A percentile compares a stretch with the other conserved stretches of the same genome.
phyloP scores from a whole-genome alignment of 2,113 vertebrate species.

The Lasiurus borealis region DNA sequence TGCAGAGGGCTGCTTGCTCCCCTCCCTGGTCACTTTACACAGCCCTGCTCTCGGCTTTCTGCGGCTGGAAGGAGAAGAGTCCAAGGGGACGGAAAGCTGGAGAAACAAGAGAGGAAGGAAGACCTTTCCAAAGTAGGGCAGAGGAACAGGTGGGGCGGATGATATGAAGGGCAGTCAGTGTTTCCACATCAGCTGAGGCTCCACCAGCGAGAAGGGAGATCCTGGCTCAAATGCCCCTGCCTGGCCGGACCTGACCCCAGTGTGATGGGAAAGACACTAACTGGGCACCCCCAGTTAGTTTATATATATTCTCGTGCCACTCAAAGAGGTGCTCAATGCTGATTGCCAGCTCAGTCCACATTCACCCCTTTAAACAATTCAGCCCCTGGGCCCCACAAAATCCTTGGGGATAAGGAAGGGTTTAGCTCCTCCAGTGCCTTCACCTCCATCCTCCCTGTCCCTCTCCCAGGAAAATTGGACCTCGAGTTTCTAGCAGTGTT shows the following conservation, averaged over 20 bases:
- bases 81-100: not conserved
- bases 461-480: not conserved
- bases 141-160: not conserved
- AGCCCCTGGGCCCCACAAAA: not conserved
- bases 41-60: not conserved
- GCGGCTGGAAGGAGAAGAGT: not conserved
- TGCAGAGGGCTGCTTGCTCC: not conserved
- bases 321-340: not conserved
- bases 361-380: not conserved
- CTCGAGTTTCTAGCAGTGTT: not conserved
- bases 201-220: not conserved
- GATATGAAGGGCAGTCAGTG: slow-evolving; percentile 2
- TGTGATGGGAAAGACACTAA: not conserved
- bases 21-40: not conserved
- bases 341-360: not conserved
- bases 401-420: not conserved
- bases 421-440: not conserved
- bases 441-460: not conserved
- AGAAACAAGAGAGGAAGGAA: slow-evolving; percentile 55
- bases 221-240: not conserved
- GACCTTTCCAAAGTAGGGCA: slow-evolving; percentile 72
- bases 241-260: not conserved
- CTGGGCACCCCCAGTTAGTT: not conserved
- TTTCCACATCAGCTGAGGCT: slow-evolving; percentile 12
- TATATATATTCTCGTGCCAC: not conserved